phyloP scores from a whole-genome alignment of 2,113 vertebrate species.

The Rhagologus leucostigma region DNA sequence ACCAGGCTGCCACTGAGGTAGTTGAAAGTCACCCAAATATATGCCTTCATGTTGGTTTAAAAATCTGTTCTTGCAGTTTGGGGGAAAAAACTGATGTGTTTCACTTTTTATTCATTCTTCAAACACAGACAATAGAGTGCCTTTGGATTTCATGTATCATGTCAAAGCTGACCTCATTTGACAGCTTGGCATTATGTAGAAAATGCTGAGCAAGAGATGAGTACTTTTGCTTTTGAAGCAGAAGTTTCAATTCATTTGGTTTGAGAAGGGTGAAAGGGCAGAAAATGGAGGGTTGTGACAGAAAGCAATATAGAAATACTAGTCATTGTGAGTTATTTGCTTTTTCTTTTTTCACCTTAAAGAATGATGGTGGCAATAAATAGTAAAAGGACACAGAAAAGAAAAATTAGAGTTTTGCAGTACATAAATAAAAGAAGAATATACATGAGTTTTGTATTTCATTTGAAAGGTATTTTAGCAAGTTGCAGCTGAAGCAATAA shows the following conservation, averaged over 20 bases:
- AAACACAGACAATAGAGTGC: background rate
- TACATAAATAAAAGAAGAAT: background rate
- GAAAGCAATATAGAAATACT: background rate
- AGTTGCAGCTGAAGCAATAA: background rate
- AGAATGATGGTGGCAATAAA: background rate
- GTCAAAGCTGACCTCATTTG: background rate
- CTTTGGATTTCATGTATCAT: background rate
- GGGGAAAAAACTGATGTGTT: background rate
- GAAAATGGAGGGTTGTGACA: background rate
- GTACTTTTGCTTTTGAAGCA: background rate
- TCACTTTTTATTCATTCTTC: background rate
- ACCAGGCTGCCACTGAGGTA: background rate
- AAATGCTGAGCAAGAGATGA: background rate
- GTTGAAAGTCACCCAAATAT: background rate
- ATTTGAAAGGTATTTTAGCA: background rate
- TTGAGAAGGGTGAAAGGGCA: background rate
- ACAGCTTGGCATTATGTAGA: background rate
- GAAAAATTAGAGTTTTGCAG: background rate
- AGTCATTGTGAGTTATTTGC: background rate
- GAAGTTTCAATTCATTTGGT: background rate
- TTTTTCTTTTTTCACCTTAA: background rate
- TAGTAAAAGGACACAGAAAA: background rate
- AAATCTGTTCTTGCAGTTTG: background rate
- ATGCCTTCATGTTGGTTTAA: background rate
- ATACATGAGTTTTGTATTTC: background rate